Base-by-base conservation (phyloP, 2,113 vertebrate species). In the Dendropsophus ebraccatus region DNA sequence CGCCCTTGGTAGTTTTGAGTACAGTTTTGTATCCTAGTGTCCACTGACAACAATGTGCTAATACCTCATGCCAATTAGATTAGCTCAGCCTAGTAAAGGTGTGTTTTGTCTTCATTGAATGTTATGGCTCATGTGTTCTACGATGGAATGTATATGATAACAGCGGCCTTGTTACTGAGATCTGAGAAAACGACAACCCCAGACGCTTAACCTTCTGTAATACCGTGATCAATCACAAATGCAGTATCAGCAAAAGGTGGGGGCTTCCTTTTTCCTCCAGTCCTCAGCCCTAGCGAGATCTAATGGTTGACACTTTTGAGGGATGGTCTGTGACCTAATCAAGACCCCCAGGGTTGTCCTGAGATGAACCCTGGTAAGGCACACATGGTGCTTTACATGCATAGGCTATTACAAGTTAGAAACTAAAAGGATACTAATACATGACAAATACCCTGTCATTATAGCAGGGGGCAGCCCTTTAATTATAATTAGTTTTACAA, bases 11-110 rank as follows among this genome's bases (percentile, higher is more conserved):
- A 7, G 54, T 56, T 52, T 17, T 52, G 16, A 17, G 16, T 52
- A 16, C 14, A 52, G 56, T n/a, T 23, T 62, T 12, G 58, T 13
- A 3, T 28, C 25, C 58, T 13, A 28, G 58, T 62, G 58, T 13
- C n/a, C 58, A 62, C 25, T 62, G 58, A 62, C n/a, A 62, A 28
- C n/a, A 62, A 62, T 62, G 58, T 62, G 58, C n/a, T 28, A 62
- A 62, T 12, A 62, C 25, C 1, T 28, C n/a, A 62, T 12, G n/a
- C 58, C 28, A 12, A 28, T 25, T 62, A 62, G 58, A 58, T 58
- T 23, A 58, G 56, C n/a, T 62, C 56, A 60, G 56, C 23, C 23
- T n/a, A 9, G 12, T 56, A 23, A 13, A 23, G 54, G 19, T 56
- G n/a, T 62, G 10, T 62, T 62, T 62, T 25, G 58, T 62, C 58